Evolutionary conservation across 2,888 invertebrate genomes (phyloP).

Genomic region (Keiferia lycopersicella): DNA sequence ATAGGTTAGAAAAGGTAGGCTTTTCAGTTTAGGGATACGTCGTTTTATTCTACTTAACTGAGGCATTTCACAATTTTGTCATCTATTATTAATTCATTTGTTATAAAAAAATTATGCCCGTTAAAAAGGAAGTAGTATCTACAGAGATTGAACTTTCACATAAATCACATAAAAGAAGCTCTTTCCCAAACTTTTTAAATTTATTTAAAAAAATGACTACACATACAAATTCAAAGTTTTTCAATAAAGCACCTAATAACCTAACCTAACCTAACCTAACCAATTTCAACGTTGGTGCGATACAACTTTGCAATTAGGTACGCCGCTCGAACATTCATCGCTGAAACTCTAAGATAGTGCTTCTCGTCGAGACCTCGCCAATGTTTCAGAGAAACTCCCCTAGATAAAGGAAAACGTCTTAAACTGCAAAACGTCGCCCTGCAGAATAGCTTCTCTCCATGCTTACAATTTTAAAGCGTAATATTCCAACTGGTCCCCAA

Average conservation of each 20-base stretch:
- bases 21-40: not conserved
- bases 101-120: too few species aligned
- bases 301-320: conserved; percentile 47
- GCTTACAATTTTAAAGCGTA: conserved; percentile 26
- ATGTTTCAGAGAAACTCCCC: conserved; percentile 58
- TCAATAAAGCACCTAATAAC: too few species aligned
- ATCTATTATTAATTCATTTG: too few species aligned
- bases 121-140: too few species aligned
- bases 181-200: too few species aligned
- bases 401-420: conserved; percentile 67
- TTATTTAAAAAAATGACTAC: too few species aligned
- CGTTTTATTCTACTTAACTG: not conserved
- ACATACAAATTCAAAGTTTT: too few species aligned
- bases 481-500: conserved; percentile 22
- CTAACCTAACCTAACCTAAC: too few species aligned
- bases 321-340: conserved; percentile 48
- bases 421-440: conserved; percentile 47
- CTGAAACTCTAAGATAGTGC: conserved; percentile 62
- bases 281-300: conserved; percentile 8
- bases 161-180: too few species aligned
- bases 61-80: not conserved
- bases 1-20: not conserved
- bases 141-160: too few species aligned
- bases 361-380: conserved; percentile 51
- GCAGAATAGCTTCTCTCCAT: conserved; percentile 28